These are phyloP conservation scores for Sisyra nigra DNA, from an alignment of 2,888 invertebrate species.

Conservation along the genomic window DNA sequence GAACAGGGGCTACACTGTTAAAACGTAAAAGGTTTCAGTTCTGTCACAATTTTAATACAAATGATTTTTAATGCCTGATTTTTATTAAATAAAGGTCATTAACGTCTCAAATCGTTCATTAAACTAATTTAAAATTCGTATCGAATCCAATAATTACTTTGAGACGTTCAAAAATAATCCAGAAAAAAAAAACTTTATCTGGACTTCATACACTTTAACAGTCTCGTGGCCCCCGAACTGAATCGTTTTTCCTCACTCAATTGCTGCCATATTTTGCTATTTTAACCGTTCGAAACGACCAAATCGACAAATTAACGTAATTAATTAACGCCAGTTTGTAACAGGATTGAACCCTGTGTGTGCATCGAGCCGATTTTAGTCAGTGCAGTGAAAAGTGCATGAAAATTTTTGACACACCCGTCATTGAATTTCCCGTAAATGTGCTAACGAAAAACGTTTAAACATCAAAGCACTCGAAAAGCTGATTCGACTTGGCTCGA, in stretches of 20 bases:
- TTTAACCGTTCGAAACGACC: not conserved
- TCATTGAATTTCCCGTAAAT: not conserved
- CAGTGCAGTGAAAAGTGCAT: too few species aligned
- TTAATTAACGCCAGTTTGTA: too few species aligned
- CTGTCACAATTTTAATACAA: too few species aligned
- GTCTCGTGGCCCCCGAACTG: not conserved
- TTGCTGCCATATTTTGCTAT: too few species aligned
- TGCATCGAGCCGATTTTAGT: not conserved
- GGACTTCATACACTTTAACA: not conserved
- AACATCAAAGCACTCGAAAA: not conserved
- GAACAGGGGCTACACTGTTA: not conserved
- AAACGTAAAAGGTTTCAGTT: too few species aligned
- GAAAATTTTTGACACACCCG: slow-evolving; percentile 8
- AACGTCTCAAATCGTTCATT: too few species aligned
- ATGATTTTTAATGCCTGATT: too few species aligned
- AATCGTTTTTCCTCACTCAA: not conserved
- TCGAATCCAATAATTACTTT: too few species aligned
- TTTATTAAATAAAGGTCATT: too few species aligned
- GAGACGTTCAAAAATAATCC: too few species aligned
- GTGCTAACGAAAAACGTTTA: too few species aligned
- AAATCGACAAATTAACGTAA: not conserved
- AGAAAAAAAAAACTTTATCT: not conserved
- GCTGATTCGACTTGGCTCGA: not conserved
- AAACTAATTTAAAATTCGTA: too few species aligned
- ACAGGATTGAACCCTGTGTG: not conserved